phyloP scores from a whole-genome alignment of 2,888 invertebrate species.

The Drosophila flavopinicola region DNA sequence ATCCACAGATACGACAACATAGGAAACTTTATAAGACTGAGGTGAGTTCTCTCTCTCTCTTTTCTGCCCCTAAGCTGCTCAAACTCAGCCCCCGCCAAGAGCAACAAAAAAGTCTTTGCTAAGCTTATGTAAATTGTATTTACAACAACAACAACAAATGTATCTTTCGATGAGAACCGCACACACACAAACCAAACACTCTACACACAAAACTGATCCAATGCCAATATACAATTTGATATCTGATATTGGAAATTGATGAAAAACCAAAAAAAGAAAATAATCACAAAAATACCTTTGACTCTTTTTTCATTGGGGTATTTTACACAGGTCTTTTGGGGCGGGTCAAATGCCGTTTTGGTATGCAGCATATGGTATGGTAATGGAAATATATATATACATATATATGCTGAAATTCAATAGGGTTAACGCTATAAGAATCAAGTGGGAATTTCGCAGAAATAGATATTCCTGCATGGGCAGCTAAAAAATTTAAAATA shows the following conservation, averaged over 20 bases:
- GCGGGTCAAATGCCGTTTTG: conserved; percentile 4
- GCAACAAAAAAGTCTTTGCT: conserved; percentile 30
- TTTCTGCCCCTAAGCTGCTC: too few relatives aligned
- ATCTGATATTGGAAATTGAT: conserved; percentile 51
- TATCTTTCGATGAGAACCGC: conserved; percentile 41
- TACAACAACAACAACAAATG: neutral
- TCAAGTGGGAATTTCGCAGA: too few relatives aligned
- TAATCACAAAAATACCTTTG: too few relatives aligned
- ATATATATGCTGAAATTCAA: conserved; percentile 1
- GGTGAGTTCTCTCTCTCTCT: conserved; percentile 70
- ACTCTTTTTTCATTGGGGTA: neutral
- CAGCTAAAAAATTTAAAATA: too few relatives aligned
- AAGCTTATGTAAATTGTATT: conserved; percentile 68
- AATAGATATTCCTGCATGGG: too few relatives aligned
- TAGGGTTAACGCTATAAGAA: neutral
- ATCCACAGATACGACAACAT: conserved; percentile 70
- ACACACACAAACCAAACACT: conserved; percentile 27
- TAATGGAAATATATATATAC: neutral
- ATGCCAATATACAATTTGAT: conserved; percentile 63
- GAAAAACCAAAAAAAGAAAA: too few relatives aligned
- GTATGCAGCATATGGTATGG: conserved; percentile 10
- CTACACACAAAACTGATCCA: conserved; percentile 35
- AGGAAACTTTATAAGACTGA: conserved; percentile 84
- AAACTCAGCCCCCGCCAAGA: conserved; percentile 27
- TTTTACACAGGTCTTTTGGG: conserved; percentile 18